Evolutionary conservation across 2,797 vertebrate genomes (phyloP).

Genomic region (Paramormyrops hopkinsi): DNA sequence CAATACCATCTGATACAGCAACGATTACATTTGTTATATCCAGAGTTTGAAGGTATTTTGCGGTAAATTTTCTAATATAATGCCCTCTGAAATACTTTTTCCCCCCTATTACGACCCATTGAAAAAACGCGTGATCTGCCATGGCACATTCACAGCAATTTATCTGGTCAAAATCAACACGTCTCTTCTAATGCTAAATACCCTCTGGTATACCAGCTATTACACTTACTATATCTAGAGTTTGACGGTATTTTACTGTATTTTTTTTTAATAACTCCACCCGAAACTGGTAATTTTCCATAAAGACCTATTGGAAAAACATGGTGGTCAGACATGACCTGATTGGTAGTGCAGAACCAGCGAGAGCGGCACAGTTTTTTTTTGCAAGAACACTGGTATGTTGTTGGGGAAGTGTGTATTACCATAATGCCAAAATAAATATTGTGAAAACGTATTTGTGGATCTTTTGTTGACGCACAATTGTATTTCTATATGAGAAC

Average conservation of each 20-base stretch:
- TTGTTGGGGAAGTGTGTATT: not conserved
- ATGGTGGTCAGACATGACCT: not conserved
- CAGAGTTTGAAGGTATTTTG: not conserved
- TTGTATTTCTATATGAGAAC: not conserved
- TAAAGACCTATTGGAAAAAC: not conserved
- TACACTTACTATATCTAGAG: not conserved
- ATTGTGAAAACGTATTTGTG: not conserved
- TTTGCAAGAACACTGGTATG: not conserved
- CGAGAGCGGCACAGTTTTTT: not conserved
- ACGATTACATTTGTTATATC: not conserved
- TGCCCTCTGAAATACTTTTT: not conserved
- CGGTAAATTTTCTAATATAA: not conserved
- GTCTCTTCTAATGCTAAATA: not conserved
- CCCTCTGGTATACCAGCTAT: not conserved
- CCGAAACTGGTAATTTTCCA: not conserved
- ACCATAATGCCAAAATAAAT: not conserved
- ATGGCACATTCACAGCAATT: not conserved
- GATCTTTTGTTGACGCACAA: not conserved
- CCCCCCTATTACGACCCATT: not conserved
- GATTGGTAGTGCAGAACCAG: not conserved
- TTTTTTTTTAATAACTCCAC: no score
- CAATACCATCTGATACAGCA: not conserved
- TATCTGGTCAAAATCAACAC: not conserved
- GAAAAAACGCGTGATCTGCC: not conserved
- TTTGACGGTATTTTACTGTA: not conserved